These are phyloP conservation scores for Zaprionus ornatus DNA, from an alignment of 1,140 invertebrate species.

Conservation along the genomic window DNA sequence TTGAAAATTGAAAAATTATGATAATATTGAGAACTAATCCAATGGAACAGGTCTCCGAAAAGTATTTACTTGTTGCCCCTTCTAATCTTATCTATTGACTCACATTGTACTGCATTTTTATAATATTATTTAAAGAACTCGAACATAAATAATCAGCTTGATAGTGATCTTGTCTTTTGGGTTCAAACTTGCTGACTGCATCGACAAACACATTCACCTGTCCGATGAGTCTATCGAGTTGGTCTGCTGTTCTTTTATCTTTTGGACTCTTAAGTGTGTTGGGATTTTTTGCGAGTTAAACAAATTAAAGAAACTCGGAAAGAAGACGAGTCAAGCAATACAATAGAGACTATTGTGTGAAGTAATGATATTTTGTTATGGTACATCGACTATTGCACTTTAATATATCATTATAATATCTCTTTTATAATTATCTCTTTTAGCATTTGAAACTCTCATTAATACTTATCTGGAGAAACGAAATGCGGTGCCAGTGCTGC, in stretches of 20 bases:
- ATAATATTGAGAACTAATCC: constrained; percentile 3
- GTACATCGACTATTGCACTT: too few relatives aligned
- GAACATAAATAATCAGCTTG: not conserved
- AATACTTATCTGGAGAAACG: too few relatives aligned
- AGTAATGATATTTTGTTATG: too few relatives aligned
- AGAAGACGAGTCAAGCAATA: too few relatives aligned
- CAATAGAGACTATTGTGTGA: too few relatives aligned
- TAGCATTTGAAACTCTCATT: too few relatives aligned
- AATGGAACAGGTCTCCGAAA: not conserved
- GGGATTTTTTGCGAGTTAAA: not conserved
- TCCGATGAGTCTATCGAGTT: not conserved
- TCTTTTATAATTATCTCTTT: too few relatives aligned
- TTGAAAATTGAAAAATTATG: constrained; percentile 23
- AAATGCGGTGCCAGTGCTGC: too few relatives aligned
- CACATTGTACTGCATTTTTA: not conserved
- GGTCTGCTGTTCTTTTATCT: not conserved
- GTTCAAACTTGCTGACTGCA: not conserved
- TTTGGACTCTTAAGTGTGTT: not conserved
- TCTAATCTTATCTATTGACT: constrained; percentile 15
- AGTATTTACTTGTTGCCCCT: constrained; percentile 16
- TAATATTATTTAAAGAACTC: not conserved
- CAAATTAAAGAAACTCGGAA: too few relatives aligned
- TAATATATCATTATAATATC: too few relatives aligned
- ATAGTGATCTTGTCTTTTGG: not conserved
- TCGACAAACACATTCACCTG: not conserved